These are phyloP conservation scores for Aeoliscus strigatus DNA, from an alignment of 2,797 vertebrate genomes.

Conservation along the genomic window DNA sequence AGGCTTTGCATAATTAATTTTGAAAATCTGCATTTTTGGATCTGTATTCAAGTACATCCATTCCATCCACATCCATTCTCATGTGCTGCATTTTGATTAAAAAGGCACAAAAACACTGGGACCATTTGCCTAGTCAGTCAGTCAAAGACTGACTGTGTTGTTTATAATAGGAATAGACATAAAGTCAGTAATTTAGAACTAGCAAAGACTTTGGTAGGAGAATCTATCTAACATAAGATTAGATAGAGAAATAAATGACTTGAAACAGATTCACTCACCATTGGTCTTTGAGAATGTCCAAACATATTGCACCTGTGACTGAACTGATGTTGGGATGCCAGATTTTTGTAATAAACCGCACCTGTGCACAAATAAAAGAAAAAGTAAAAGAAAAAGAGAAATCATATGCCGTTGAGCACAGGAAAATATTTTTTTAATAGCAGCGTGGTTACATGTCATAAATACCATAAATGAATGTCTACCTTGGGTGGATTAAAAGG, in stretches of 20 bases:
- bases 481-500: conserved; percentile 99
- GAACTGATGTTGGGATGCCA: conserved; percentile 99
- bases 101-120: background rate
- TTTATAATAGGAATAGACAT: too few species aligned
- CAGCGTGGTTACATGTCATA: background rate
- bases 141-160: background rate
- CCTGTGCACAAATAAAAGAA: conserved; percentile 68
- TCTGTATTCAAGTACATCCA: too few species aligned
- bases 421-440: background rate
- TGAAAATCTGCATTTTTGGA: too few species aligned
- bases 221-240: conserved; percentile 1
- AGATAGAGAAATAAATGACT: conserved; percentile 3
- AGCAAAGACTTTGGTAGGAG: background rate
- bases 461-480: conserved; percentile 30
- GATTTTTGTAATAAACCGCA: conserved; percentile 99
- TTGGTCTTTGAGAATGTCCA: conserved; percentile 99
- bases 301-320: conserved; percentile 97
- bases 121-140: background rate
- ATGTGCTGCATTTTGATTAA: background rate
- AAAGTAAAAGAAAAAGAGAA: background rate
- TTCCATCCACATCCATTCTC: background rate
- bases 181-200: background rate
- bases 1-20: too few species aligned
- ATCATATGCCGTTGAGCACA: background rate
- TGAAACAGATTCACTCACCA: conserved; percentile 80